Evolutionary conservation across 2,113 vertebrate genomes (phyloP).

Genomic region (Hiodon tergisus): DNA sequence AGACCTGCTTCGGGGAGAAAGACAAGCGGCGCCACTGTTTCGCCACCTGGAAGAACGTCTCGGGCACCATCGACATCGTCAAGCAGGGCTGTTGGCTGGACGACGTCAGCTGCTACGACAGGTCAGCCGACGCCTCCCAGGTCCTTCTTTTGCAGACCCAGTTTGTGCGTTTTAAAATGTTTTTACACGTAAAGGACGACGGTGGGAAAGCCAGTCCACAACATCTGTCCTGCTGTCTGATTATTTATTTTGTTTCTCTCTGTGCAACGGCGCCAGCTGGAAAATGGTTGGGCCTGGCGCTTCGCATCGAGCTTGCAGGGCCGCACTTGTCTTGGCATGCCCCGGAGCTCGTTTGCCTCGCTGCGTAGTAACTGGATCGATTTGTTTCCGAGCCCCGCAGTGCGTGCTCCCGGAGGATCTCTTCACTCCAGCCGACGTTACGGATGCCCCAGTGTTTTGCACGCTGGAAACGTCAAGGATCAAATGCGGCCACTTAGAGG

Average conservation of each 20-base stretch:
- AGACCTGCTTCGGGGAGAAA: constrained; percentile 83
- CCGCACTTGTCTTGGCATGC: constrained; percentile 39
- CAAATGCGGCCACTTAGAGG: background rate
- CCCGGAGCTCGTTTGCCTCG: constrained; percentile 39
- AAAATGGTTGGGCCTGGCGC: background rate
- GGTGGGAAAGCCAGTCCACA: background rate
- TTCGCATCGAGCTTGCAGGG: background rate
- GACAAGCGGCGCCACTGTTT: constrained; percentile 95
- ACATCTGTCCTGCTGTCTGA: too few relatives aligned
- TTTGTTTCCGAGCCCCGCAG: constrained; percentile 6
- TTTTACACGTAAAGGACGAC: background rate
- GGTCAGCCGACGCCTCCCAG: constrained; percentile 42
- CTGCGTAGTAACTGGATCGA: constrained; percentile 33
- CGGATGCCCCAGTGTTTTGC: constrained; percentile 16
- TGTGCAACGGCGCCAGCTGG: background rate
- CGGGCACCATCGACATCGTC: constrained; percentile 85
- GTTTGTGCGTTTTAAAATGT: background rate
- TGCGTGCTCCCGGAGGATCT: background rate
- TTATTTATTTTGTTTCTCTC: background rate
- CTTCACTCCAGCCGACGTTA: background rate
- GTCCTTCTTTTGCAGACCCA: background rate
- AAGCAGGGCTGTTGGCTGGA: constrained; percentile 98
- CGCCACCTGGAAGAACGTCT: constrained; percentile 95
- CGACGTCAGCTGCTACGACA: constrained; percentile 97
- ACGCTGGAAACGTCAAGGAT: background rate